Conservation (phyloP, 2,797 vertebrate species). For the Enteromius trimaculatus region DNA sequence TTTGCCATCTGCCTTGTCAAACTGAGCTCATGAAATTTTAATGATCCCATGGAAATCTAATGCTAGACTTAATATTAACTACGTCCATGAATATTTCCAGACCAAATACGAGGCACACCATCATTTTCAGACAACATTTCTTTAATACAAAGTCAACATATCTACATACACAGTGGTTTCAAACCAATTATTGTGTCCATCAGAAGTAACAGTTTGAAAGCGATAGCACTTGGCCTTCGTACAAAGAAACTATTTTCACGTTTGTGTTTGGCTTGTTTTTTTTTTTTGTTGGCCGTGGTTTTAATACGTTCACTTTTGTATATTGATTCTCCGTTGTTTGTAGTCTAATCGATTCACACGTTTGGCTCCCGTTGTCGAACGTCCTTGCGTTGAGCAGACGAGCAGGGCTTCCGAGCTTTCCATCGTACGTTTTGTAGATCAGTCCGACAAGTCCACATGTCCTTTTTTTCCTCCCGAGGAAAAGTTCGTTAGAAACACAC, state of each 20-base stretch:
- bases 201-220: conserved; percentile 93
- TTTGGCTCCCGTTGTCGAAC: conserved; percentile 73
- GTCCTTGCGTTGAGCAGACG: conserved; percentile 76
- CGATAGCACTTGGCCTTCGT: conserved; percentile 86
- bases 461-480: conserved; percentile 45
- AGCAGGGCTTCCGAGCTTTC: conserved; percentile 74
- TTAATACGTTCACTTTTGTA: conserved; percentile 65
- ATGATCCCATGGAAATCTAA: not conserved
- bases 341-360: conserved; percentile 45
- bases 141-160: conserved; percentile 99
- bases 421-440: conserved; percentile 60
- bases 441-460: conserved; percentile 57
- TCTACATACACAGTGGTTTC: conserved; percentile 98
- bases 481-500: conserved; percentile 66
- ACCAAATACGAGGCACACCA: conserved; percentile 12
- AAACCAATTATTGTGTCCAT: conserved; percentile 92
- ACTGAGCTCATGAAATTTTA: conserved; percentile 19
- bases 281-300: conserved; percentile 61
- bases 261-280: conserved; percentile 64
- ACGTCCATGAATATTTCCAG: not conserved
- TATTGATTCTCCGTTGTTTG: conserved; percentile 25
- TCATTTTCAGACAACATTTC: conserved; percentile 90
- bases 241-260: conserved; percentile 83
- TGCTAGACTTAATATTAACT: conserved; percentile 7
- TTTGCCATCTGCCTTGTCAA: conserved; percentile 36